These are phyloP conservation scores for Xyliphius kryptos DNA, from an alignment of 2,113 vertebrate genomes.

Conservation along the genomic window DNA sequence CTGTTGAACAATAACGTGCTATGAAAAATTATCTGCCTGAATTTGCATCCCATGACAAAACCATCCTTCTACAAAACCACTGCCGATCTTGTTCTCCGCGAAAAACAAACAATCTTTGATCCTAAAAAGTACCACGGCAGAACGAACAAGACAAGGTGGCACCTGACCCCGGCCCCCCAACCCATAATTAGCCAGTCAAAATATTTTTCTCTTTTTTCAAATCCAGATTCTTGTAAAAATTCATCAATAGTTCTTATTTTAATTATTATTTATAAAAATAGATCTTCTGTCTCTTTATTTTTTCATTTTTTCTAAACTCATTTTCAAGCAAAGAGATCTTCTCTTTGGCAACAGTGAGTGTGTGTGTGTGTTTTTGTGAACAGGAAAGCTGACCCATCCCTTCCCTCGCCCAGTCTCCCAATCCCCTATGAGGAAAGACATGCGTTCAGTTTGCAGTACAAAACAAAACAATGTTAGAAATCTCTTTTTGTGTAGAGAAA, in stretches of 20 bases:
- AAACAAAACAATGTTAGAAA: slow-evolving; percentile 84
- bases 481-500: slow-evolving; percentile 66
- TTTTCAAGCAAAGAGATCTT: slow-evolving; percentile 99
- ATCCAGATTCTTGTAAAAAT: slow-evolving; percentile 99
- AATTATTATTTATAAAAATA: slow-evolving; percentile 99
- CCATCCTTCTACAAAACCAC: slow-evolving; percentile 98
- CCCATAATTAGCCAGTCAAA: slow-evolving; percentile 99
- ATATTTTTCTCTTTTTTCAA: slow-evolving; percentile 99
- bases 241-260: slow-evolving; percentile 88
- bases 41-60: slow-evolving; percentile 74
- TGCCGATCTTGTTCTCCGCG: slow-evolving; percentile 84
- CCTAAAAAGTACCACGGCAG: slow-evolving; percentile 99
- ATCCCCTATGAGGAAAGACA: slow-evolving; percentile 85
- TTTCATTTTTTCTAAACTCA: slow-evolving; percentile 96
- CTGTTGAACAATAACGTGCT: slow-evolving; percentile 90
- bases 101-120: slow-evolving; percentile 96
- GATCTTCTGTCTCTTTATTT: slow-evolving; percentile 94
- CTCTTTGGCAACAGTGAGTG: slow-evolving; percentile 99
- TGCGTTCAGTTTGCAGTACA: slow-evolving; percentile 96
- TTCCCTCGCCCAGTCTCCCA: slow-evolving; percentile 84
- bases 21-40: slow-evolving; percentile 99
- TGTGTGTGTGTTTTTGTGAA: slow-evolving; percentile 89
- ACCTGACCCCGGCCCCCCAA: slow-evolving; percentile 74
- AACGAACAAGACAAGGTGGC: slow-evolving; percentile 99
- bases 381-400: slow-evolving; percentile 83